phyloP scores from a whole-genome alignment of 2,888 invertebrate species.

The Campoletis raptor region DNA sequence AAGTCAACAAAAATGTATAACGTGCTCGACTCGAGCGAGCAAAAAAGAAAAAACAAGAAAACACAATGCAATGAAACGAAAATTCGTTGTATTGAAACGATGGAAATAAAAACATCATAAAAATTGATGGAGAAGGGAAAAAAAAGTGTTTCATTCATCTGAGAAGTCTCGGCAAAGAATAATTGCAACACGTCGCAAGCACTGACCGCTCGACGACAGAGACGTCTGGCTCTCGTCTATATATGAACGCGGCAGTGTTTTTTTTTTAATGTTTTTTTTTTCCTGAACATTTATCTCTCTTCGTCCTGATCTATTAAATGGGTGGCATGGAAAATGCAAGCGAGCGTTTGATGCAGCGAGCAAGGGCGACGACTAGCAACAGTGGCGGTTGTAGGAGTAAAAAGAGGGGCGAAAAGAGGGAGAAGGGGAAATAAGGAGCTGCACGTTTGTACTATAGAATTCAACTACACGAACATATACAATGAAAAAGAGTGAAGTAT shows the following conservation, averaged over 20 bases:
- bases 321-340: slow-evolving; percentile 20
- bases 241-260: background rate
- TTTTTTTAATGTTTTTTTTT: background rate
- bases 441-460: slow-evolving; percentile 4
- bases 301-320: slow-evolving; percentile 48
- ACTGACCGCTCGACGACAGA: slow-evolving; percentile 41
- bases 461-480: background rate
- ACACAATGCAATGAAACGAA: background rate
- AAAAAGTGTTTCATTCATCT: slow-evolving; percentile 25
- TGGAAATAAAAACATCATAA: background rate
- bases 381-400: slow-evolving; percentile 1
- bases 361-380: slow-evolving; percentile 21
- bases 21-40: too few relatives aligned
- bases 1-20: background rate
- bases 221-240: slow-evolving; percentile 60
- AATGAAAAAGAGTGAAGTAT: slow-evolving; percentile 9
- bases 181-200: slow-evolving; percentile 45
- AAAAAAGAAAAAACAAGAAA: background rate
- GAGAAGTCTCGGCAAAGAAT: slow-evolving; percentile 2
- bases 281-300: slow-evolving; percentile 1
- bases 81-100: background rate
- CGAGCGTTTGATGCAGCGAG: background rate
- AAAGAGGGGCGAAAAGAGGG: background rate
- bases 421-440: slow-evolving; percentile 9
- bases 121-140: background rate